A percentile compares a stretch with the other conserved stretches of the same genome.
These are phyloP conservation scores for Cherax destructor DNA, from an alignment of 1,140 invertebrate species.

Conservation along the genomic window DNA sequence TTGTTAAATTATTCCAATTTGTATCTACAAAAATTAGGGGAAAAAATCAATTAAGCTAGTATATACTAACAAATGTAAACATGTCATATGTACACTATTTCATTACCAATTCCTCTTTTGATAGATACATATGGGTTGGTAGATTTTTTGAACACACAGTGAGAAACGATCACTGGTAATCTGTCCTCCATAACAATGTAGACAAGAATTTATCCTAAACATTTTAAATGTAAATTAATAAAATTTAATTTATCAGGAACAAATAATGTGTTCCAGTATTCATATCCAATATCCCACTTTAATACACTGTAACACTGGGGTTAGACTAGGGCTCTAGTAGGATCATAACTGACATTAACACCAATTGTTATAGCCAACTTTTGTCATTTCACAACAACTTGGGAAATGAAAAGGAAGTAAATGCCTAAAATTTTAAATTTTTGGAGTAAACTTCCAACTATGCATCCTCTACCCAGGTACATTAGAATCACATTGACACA, in stretches of 20 bases:
- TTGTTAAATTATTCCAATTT: neutral
- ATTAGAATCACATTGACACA: constrained; percentile 19
- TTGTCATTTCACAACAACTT: constrained; percentile 31
- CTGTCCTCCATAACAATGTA: neutral
- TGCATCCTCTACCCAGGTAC: constrained; percentile 29
- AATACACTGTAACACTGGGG: no score
- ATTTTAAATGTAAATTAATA: no score
- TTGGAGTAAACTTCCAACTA: constrained; percentile 17
- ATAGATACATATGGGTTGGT: neutral
- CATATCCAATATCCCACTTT: neutral
- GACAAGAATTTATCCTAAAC: neutral
- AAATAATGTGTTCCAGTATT: neutral
- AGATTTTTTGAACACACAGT: neutral
- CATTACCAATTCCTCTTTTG: neutral
- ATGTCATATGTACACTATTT: neutral
- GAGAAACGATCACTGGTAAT: neutral
- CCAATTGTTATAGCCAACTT: neutral
- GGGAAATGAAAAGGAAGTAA: constrained; percentile 24
- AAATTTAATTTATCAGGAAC: no score
- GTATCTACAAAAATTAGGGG: neutral
- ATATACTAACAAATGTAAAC: neutral
- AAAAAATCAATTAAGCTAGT: neutral
- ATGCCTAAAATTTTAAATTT: neutral
- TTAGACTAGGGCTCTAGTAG: no score
- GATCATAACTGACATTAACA: no score